Evolutionary conservation across 2,797 vertebrate genomes (phyloP).

Genomic region (Crocodylus rhombifer): DNA sequence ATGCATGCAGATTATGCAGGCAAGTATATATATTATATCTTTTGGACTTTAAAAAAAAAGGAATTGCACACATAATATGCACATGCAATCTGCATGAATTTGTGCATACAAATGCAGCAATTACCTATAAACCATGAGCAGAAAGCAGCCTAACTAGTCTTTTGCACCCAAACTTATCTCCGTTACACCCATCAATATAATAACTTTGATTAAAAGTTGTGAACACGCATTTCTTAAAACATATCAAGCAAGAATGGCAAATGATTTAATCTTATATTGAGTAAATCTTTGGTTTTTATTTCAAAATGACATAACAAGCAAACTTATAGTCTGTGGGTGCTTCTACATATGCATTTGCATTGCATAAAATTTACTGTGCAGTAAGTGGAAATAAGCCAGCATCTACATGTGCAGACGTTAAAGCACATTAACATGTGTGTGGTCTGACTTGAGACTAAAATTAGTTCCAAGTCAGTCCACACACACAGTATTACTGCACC

Average conservation of each 20-base stretch:
- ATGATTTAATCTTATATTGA: neutral
- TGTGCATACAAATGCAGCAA: accelerated
- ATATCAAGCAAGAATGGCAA: neutral
- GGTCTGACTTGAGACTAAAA: too few relatives aligned
- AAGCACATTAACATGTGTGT: too few relatives aligned
- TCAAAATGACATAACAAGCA: neutral
- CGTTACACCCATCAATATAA: neutral
- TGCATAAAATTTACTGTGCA: too few relatives aligned
- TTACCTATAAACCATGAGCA: accelerated
- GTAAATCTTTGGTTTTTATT: neutral
- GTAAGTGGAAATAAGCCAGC: too few relatives aligned
- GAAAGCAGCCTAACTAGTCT: neutral
- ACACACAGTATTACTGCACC: too few relatives aligned
- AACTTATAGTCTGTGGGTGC: neutral
- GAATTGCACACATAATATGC: neutral
- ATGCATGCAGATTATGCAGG: too few relatives aligned
- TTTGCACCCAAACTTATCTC: accelerated
- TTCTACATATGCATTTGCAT: too few relatives aligned
- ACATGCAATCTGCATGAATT: neutral
- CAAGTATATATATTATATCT: too few relatives aligned
- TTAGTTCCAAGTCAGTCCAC: too few relatives aligned
- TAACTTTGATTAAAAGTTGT: neutral
- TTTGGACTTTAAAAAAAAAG: too few relatives aligned
- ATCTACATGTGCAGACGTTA: too few relatives aligned
- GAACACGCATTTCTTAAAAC: neutral